Percentiles rank a stretch among this genome's conserved stretches.
phyloP scores from a whole-genome alignment of 2,888 invertebrate genomes.

The Tromatobia lineatoria region DNA sequence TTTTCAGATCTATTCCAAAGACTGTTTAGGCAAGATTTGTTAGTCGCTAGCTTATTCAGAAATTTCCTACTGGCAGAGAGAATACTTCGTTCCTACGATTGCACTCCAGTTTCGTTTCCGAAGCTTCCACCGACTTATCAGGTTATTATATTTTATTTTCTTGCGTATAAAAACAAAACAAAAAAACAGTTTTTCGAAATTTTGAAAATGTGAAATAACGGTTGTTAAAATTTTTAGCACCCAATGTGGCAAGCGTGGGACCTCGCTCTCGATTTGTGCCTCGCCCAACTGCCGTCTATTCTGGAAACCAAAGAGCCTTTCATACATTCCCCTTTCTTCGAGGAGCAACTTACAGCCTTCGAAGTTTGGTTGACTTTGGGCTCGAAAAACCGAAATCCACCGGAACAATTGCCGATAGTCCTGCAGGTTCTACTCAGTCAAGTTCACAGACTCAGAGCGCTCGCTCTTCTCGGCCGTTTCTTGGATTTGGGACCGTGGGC shows the following conservation, averaged over 20 bases:
- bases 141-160: constrained; percentile 82
- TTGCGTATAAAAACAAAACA: constrained; percentile 35
- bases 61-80: constrained; percentile 99
- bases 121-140: constrained; percentile 95
- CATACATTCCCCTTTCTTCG: constrained; percentile 96
- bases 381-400: constrained; percentile 92
- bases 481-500: constrained; percentile 98
- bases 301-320: constrained; percentile 88
- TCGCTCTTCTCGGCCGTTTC: constrained; percentile 97
- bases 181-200: not conserved
- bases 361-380: constrained; percentile 96
- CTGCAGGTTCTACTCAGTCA: constrained; percentile 93
- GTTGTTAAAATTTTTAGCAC: constrained; percentile 86
- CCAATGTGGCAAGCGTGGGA: constrained; percentile 99
- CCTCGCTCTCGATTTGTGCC: constrained; percentile 96
- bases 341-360: constrained; percentile 99
- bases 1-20: constrained; percentile 95
- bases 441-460: constrained; percentile 96
- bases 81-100: constrained; percentile 98
- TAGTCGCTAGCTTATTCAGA: constrained; percentile 99
- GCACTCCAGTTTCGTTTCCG: constrained; percentile 97
- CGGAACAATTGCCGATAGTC: constrained; percentile 98
- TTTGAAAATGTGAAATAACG: not conserved
- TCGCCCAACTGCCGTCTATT: constrained; percentile 95
- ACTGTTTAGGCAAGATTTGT: constrained; percentile 97